phyloP scores from a whole-genome alignment of 2,797 vertebrate genomes.

The Phylloscopus collybita region DNA sequence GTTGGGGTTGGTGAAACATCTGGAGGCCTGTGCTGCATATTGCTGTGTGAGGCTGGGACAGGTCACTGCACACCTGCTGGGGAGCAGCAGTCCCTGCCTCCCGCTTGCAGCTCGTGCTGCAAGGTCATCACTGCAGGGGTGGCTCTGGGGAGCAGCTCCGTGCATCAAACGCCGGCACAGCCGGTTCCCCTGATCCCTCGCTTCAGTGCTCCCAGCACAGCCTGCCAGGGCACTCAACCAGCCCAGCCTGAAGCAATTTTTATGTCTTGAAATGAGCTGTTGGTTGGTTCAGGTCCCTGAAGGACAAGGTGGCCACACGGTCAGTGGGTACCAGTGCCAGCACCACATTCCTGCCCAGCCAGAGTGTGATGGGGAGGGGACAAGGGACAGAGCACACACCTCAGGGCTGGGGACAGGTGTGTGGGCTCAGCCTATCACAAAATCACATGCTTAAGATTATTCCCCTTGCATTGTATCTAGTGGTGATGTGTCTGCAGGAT shows the following conservation, averaged over 20 bases:
- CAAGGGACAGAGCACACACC: fast-evolving
- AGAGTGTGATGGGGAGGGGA: neutral
- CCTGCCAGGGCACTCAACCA: neutral
- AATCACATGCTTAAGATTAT: fast-evolving
- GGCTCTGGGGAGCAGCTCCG: neutral
- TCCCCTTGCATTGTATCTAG: neutral
- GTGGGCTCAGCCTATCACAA: neutral
- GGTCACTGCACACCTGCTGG: neutral
- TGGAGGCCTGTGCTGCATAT: neutral
- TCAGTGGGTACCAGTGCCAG: neutral
- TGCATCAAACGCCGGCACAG: neutral
- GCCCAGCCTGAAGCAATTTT: neutral
- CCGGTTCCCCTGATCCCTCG: fast-evolving
- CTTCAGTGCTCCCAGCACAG: fast-evolving
- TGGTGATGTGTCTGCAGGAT: neutral
- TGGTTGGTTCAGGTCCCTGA: neutral
- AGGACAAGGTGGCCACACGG: neutral
- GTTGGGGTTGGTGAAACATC: neutral
- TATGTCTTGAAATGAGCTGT: neutral
- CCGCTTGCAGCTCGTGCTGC: neutral
- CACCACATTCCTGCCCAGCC: neutral
- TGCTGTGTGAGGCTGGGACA: neutral
- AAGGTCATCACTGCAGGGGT: neutral
- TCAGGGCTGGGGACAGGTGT: neutral
- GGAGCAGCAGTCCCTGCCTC: neutral